phyloP scores from a whole-genome alignment of 1,140 invertebrate genomes.

The Ridgeia piscesae region DNA sequence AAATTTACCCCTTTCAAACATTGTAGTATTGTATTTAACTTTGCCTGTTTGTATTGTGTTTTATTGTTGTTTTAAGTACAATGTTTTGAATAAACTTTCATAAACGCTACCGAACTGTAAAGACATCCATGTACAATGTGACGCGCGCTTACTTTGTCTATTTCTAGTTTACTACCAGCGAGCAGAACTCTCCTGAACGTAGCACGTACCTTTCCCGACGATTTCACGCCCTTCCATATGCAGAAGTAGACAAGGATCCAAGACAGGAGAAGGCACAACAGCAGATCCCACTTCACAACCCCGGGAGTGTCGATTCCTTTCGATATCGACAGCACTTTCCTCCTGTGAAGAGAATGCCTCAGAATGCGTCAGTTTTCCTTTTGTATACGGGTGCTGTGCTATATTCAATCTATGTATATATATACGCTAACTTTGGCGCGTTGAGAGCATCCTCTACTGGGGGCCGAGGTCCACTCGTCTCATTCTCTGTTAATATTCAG shows the following conservation, averaged over 20 bases:
- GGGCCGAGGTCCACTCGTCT: neutral
- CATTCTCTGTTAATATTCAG: too few species aligned
- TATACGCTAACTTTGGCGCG: neutral
- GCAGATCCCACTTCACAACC: slow-evolving; percentile 81
- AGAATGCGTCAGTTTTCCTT: neutral
- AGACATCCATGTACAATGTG: too few species aligned
- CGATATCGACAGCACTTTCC: slow-evolving; percentile 30
- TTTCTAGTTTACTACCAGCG: too few species aligned
- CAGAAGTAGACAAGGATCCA: slow-evolving; percentile 94
- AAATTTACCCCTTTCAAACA: too few species aligned
- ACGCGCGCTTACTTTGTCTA: too few species aligned
- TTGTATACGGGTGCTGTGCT: neutral
- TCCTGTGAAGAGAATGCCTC: slow-evolving; percentile 9
- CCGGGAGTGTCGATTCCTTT: slow-evolving; percentile 83
- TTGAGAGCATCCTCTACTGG: too few species aligned
- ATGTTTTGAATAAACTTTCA: too few species aligned
- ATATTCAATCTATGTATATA: neutral
- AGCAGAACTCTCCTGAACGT: neutral
- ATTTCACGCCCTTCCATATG: slow-evolving; percentile 32
- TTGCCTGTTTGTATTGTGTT: too few species aligned
- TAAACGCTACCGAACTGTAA: too few species aligned
- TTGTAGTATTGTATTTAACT: too few species aligned
- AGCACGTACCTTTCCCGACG: slow-evolving; percentile 29
- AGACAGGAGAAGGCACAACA: slow-evolving; percentile 83
- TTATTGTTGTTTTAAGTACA: too few species aligned